Evolutionary conservation across 2,113 vertebrate species (phyloP).

Genomic region (Tragelaphus imberbis): DNA sequence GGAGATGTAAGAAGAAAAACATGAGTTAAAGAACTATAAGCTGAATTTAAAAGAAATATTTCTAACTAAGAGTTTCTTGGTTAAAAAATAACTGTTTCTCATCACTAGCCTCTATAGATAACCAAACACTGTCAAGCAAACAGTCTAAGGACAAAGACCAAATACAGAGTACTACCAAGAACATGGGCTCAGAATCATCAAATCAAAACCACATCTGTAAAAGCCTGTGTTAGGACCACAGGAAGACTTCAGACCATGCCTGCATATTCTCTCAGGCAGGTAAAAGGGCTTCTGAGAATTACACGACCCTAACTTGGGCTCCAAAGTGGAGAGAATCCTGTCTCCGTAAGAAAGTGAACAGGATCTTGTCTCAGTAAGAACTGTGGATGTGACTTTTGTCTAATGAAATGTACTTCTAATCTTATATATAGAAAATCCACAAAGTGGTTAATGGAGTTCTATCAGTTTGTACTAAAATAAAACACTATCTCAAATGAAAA

Average conservation of each 20-base stretch:
- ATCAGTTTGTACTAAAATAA: not conserved
- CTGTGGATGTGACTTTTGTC: not conserved
- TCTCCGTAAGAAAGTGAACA: not conserved
- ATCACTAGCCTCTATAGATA: not conserved
- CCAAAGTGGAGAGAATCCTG: not conserved
- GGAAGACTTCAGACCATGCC: not conserved
- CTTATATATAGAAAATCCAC: not conserved
- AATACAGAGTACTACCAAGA: not conserved
- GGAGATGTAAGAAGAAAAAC: not conserved
- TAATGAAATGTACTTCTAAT: not conserved
- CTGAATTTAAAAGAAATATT: not conserved
- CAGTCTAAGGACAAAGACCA: not conserved
- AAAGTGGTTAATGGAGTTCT: not conserved
- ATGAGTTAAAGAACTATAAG: not conserved
- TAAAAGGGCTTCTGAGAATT: not conserved
- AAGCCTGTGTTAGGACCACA: not conserved
- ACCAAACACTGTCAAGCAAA: not conserved
- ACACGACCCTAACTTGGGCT: not conserved
- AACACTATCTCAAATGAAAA: not conserved
- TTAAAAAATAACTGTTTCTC: constrained; percentile 7
- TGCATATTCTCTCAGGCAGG: not conserved
- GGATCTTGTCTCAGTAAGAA: not conserved
- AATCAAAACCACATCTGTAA: not conserved
- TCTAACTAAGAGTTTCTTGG: not conserved
- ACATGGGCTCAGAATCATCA: not conserved